These are phyloP conservation scores for Rhyzopertha dominica DNA, from an alignment of 1,140 invertebrate genomes.

Conservation along the genomic window DNA sequence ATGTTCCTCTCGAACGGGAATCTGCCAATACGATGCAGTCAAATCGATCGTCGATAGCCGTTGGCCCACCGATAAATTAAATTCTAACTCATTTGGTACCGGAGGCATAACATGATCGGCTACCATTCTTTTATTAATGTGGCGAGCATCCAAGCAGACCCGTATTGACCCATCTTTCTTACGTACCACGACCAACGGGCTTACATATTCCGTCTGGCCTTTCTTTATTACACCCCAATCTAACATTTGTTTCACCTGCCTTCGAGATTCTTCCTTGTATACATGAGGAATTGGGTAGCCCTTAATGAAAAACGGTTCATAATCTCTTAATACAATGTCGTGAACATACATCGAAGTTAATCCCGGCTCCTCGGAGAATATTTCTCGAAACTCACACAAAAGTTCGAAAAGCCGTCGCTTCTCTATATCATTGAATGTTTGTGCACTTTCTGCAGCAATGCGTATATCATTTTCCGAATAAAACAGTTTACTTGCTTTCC, in stretches of 20 bases:
- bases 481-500: no score
- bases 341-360: no score
- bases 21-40: conserved; percentile 13
- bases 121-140: conserved; percentile 6
- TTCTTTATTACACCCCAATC: conserved; percentile 3
- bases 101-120: conserved; percentile 9
- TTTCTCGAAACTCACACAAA: no score
- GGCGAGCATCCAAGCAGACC: conserved; percentile 8
- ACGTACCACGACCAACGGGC: conserved; percentile 7
- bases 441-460: no score
- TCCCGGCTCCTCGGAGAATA: no score
- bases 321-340: no score
- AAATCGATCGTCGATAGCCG: conserved; percentile 8
- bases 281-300: conserved; percentile 3
- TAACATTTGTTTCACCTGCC: conserved; percentile 4
- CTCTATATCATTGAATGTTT: no score
- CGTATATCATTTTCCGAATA: no score
- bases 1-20: conserved; percentile 1
- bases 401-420: no score
- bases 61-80: conserved; percentile 6
- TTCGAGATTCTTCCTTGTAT: not conserved
- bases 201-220: conserved; percentile 8
- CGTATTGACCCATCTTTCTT: conserved; percentile 8
- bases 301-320: no score
- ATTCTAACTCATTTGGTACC: conserved; percentile 1